These are phyloP conservation scores for Nasonovia ribisnigri DNA, from an alignment of 2,888 invertebrate species.

Conservation along the genomic window DNA sequence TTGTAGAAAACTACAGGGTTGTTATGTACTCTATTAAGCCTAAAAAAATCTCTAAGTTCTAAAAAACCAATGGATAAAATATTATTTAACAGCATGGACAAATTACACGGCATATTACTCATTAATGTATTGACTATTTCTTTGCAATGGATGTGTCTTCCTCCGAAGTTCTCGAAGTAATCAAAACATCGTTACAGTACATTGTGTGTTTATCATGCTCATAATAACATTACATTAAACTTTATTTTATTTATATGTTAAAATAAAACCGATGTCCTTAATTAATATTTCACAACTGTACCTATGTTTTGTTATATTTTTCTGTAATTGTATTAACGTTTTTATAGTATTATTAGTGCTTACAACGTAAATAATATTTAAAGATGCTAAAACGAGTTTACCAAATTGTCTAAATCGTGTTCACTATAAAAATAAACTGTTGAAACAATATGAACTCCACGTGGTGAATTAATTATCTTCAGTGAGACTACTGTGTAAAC, in stretches of 20 bases:
- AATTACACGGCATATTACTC: background rate
- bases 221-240: background rate
- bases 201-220: background rate
- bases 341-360: background rate
- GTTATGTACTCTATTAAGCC: background rate
- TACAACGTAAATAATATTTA: background rate
- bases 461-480: slow-evolving; percentile 14
- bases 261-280: background rate
- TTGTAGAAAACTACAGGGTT: background rate
- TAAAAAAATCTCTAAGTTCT: background rate
- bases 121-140: background rate
- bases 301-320: background rate
- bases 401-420: background rate
- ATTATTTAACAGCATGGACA: background rate
- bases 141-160: background rate
- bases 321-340: background rate
- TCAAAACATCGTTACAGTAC: background rate
- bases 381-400: background rate
- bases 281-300: background rate
- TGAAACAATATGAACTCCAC: background rate
- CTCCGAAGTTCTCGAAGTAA: background rate
- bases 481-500: background rate
- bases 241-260: background rate
- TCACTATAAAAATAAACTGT: background rate
- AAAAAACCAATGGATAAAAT: background rate